Evolutionary conservation across 2,888 invertebrate genomes (phyloP), one percentile per base, ranked within the genome.

Genomic region (Neelides folsomi): DNA sequence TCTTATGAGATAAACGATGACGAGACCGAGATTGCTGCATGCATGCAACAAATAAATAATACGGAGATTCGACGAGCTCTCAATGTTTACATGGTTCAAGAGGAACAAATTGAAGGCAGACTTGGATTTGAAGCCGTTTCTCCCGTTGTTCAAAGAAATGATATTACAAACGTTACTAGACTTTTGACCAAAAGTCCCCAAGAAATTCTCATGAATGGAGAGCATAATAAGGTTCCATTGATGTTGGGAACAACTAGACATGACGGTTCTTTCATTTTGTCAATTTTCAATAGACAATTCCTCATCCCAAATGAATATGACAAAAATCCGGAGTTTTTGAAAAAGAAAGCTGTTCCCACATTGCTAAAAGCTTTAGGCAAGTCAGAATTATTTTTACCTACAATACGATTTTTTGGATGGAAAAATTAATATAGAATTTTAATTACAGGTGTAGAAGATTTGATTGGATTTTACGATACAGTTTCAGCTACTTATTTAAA

Each of bases 401-500:
- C 16, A 45, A 9, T 39, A 7, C 34, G n/a, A 38, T 45, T 19
- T n/a, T 3, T 16, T 13, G 45, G 47, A 36, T 16, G 15, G 18
- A 44, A 45, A 13, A n/a, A n/a, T 50, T 19, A 42, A 40, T 41
- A 19, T 47, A 10, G 7, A 19, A 40, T 40, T 38, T 34, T 15
- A 18, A n/a, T 35, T 12, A 12, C 12, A 66, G 75, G 73, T 36
- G 68, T 72, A 13, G 69, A 71, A 51, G 73, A 73, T 57, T 68
- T 64, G n/a, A 65, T 71, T 15, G 72, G 71, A 58, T 60, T 74
- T 36, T 70, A 71, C 19, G 70, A 73, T 54, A 59, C 72, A 12
- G 57, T 74, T n/a, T 66, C 68, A 44, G 68, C 70, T 12, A 65
- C 70, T 51, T 70, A 73, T 45, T 72, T 73, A 40, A 67, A 68